These are phyloP conservation scores for Drosophila asahinai DNA, from an alignment of 1,140 invertebrate species.

Conservation along the genomic window DNA sequence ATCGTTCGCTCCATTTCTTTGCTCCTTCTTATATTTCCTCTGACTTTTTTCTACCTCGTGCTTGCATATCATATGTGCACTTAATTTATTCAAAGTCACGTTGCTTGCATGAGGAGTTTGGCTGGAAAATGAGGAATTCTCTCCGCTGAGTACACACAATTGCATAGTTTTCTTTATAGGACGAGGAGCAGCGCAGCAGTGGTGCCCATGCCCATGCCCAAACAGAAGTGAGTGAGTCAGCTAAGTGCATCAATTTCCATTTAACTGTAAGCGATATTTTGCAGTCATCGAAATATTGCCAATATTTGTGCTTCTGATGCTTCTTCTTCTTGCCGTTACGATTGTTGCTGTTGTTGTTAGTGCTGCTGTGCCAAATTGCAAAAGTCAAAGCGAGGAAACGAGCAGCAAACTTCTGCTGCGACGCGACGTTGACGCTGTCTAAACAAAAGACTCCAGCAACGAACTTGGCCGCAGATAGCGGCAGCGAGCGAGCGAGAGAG, in stretches of 20 bases:
- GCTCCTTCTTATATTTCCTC: not conserved
- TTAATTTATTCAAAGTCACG: constrained; percentile 80
- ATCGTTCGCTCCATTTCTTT: constrained; percentile 62
- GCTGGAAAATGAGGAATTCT: constrained; percentile 51
- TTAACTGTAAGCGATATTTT: constrained; percentile 84
- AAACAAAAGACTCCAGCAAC: constrained; percentile 82
- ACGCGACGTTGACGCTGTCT: constrained; percentile 63
- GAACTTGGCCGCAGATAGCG: constrained; percentile 59
- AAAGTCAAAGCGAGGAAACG: constrained; percentile 68
- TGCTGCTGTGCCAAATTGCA: constrained; percentile 80
- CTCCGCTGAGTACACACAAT: constrained; percentile 40
- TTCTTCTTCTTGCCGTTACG: constrained; percentile 50
- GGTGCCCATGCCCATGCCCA: constrained; percentile 40
- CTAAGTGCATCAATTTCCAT: constrained; percentile 84
- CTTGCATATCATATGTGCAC: constrained; percentile 73
- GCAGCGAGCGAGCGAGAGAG: constrained; percentile 5
- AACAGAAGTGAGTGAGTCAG: constrained; percentile 82
- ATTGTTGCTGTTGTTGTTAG: constrained; percentile 41
- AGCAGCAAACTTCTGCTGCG: constrained; percentile 41
- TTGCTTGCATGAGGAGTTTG: constrained; percentile 57
- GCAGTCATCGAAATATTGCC: constrained; percentile 69
- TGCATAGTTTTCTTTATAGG: constrained; percentile 39
- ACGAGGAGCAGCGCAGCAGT: constrained; percentile 13
- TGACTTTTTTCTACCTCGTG: constrained; percentile 1
- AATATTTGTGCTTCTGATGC: constrained; percentile 56